Evolutionary conservation across 2,113 vertebrate genomes (phyloP), one percentile per base, ranked within the genome.

Genomic region (Pholis gunnellus): DNA sequence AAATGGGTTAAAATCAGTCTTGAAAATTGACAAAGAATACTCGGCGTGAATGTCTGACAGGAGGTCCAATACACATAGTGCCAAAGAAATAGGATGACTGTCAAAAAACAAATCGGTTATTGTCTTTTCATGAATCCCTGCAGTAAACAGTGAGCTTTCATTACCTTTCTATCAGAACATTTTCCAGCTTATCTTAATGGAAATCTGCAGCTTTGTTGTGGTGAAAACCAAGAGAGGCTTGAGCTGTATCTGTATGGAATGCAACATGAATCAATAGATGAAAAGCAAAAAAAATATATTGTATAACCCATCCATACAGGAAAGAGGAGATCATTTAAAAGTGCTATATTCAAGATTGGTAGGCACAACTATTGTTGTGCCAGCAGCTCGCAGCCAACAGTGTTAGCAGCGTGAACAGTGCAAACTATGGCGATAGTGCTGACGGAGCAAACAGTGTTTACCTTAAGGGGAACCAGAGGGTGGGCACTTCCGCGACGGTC

Each of bases 161-260:
- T 86, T 66, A 72, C 56, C 18, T 72, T 82, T 73, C 38, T 34
- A 31, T 78, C 31, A 44, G 15, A 22, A 7, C 40, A 31, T 72
- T 84, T 73, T 79, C 52, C 40, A 65, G 44, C 81, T 83, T 84
- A 92, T 93, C 88, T 86, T 85, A 86, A 90, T 90, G 56, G 81
- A 91, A 89, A 91, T 90, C 87, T 86, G 36, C 66, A 52, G 40
- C 22, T 69, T 78, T 83, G 79, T 70, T 71, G 34, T 68, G 46
- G 78, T 52, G 18, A 70, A 64, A 36, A 42, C 72, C 6, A 40
- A 64, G 50, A 71, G 22, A 75, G 54, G 18, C 65, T 66, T 85
- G 71, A 65, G 50, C 36, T 75, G 46, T 68, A 67, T 79, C n/a
- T 85, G 46, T 75, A 66, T 78, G 72, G 67, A 84, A 67, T n/a